phyloP scores from a whole-genome alignment of 2,888 invertebrate species.

The Serripes groenlandicus region DNA sequence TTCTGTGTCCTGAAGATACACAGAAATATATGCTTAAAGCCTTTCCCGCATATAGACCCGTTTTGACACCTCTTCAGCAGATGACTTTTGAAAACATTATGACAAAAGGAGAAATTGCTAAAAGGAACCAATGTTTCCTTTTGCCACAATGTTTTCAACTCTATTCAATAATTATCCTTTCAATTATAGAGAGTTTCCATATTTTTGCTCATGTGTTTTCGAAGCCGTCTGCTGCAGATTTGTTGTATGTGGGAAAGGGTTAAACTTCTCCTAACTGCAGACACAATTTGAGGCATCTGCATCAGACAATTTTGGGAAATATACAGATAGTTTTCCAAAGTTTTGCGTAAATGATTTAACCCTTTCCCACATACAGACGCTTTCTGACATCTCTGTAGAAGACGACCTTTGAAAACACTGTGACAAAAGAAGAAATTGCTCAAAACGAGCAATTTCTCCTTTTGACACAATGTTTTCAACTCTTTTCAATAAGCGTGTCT shows the following conservation, averaged over 20 bases:
- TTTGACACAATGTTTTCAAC: not conserved
- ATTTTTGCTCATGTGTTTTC: no score
- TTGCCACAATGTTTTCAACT: not conserved
- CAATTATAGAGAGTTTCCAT: no score
- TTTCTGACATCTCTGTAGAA: not conserved
- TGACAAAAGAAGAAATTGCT: not conserved
- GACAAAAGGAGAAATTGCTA: not conserved
- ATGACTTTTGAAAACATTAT: not conserved
- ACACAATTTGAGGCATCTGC: no score
- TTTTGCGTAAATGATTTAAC: not conserved
- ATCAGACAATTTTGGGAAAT: no score
- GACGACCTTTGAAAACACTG: not conserved
- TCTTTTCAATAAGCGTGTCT: no score
- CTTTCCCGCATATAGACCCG: not conserved
- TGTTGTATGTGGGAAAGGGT: no score
- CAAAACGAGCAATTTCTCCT: not conserved
- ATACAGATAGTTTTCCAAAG: no score
- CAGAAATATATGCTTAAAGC: conserved; percentile 34
- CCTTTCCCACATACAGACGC: not conserved
- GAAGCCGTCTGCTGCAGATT: no score
- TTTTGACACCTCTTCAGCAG: not conserved
- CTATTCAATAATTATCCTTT: no score
- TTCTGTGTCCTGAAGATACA: conserved; percentile 64
- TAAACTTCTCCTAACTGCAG: no score
- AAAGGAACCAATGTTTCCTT: not conserved